Evolutionary conservation across 2,888 invertebrate genomes (phyloP).

Genomic region (Exocentrus adspersus): DNA sequence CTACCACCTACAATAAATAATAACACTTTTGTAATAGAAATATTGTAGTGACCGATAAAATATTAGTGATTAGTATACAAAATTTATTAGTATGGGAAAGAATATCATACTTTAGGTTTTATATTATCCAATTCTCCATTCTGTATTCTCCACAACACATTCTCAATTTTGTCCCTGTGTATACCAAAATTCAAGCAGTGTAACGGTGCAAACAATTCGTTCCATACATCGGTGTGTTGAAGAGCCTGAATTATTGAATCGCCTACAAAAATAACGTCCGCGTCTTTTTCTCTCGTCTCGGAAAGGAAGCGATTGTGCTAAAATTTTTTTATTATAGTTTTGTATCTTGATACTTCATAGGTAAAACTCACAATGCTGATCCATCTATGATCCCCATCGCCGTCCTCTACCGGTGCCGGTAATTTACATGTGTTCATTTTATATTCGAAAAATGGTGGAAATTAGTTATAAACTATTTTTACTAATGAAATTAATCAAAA

Average conservation of each 20-base stretch:
- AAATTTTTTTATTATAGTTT: constrained; percentile 51
- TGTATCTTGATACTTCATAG: constrained; percentile 13
- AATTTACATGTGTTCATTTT: constrained; percentile 79
- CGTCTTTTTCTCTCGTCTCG: constrained; percentile 89
- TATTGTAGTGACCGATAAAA: too few species aligned
- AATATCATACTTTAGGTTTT: constrained; percentile 78
- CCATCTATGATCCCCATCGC: constrained; percentile 88
- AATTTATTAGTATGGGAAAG: too few species aligned
- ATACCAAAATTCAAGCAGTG: constrained; percentile 94
- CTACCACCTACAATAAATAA: constrained; percentile 76
- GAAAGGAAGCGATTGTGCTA: constrained; percentile 87
- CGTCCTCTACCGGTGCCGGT: constrained; percentile 78
- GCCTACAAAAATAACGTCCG: constrained; percentile 91
- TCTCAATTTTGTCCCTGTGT: constrained; percentile 86
- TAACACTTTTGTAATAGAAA: too few species aligned
- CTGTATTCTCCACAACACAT: constrained; percentile 89
- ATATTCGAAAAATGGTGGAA: too few species aligned
- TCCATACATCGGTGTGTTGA: constrained; percentile 88
- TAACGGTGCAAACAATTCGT: constrained; percentile 88
- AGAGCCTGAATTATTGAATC: constrained; percentile 88
- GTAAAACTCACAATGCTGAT: constrained; percentile 74
- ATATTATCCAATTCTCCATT: constrained; percentile 92
- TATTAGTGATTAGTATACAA: too few species aligned
- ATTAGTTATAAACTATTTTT: too few species aligned
- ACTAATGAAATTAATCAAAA: too few species aligned